Base-by-base conservation (phyloP, 2,113 vertebrate genomes). In the Microtus ochrogaster region DNA sequence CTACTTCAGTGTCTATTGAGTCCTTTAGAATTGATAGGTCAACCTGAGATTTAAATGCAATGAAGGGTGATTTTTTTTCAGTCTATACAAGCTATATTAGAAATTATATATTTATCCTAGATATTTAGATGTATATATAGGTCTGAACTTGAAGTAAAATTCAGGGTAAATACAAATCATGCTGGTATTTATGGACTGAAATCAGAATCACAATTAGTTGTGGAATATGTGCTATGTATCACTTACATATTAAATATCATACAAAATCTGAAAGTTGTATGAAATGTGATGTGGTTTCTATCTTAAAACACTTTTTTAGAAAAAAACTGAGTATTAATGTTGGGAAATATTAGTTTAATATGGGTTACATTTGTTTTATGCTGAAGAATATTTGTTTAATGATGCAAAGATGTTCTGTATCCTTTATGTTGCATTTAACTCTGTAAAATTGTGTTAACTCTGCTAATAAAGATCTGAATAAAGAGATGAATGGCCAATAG, bases 201-300 rank as follows among this genome's bases (percentile, higher is more conserved):
- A 12, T 77, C 19, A 81, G 11, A 87, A 41, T 44, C 28, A 90
- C 88, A 1, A 83, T 44, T 87, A 89, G 61, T 87, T 78, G 49
- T 89, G 0, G 47, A 7, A 16, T 41, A 1, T 82, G 44, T 33
- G 6, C 44, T 83, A 82, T 52, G 0, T 14, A 52, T 66, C 33
- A 61, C 49, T 21, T 66, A 30, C 22, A 84, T 78, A 13, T 44
- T 94, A 91, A 92, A 11, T 11, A 16, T 41, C 6, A 44, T 26
- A 17, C 24, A 86, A 96, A 94, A 89, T 52, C 33, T 90, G 12
- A 92, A 95, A 94, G 39, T 70, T 79, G 41, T 68, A 84, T n/a
- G 21, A 58, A 28, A 44, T 39, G 39, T 63, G 2, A 83, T 33
- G n/a, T 61, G 7, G 13, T 3, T 96, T 76, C 14, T 85, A 2